Conservation (phyloP, 2,888 invertebrate species). For the Idaea biselata region DNA sequence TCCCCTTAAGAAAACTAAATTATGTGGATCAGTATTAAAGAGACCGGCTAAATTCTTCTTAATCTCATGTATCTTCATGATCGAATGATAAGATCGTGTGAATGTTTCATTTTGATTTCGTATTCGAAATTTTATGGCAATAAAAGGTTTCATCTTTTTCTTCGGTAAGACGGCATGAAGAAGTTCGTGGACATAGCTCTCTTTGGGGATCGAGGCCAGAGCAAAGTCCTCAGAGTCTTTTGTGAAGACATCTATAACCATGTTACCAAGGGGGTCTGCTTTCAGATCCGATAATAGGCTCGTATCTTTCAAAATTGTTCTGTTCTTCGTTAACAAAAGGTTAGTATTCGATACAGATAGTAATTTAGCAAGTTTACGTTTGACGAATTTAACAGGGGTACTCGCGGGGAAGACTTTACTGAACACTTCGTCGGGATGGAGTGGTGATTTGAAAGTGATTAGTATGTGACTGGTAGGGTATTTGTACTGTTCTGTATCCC, state of each 20-base stretch:
- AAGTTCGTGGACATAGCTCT: conserved; percentile 67
- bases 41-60: conserved; percentile 81
- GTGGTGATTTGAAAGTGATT: conserved; percentile 65
- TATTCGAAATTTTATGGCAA: conserved; percentile 69
- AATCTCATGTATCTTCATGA: conserved; percentile 79
- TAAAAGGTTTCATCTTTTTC: conserved; percentile 66
- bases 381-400: conserved; percentile 66
- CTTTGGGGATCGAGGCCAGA: conserved; percentile 65
- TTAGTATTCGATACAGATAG: conserved; percentile 62
- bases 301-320: conserved; percentile 67
- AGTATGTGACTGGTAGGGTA: conserved; percentile 68
- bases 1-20: conserved; percentile 72
- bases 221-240: conserved; percentile 65
- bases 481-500: conserved; percentile 58
- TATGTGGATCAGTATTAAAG: conserved; percentile 76
- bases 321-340: conserved; percentile 63
- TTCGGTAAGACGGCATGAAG: conserved; percentile 62
- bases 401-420: conserved; percentile 70
- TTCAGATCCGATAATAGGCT: conserved; percentile 61
- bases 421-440: conserved; percentile 61
- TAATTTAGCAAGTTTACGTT: conserved; percentile 68
- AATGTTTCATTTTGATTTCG: conserved; percentile 66
- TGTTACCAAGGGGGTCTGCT: conserved; percentile 61
- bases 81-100: conserved; percentile 76
- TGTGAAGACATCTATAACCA: conserved; percentile 69